Evolutionary conservation across 2,888 invertebrate genomes (phyloP).

Genomic region (Drosophila barbarae): DNA sequence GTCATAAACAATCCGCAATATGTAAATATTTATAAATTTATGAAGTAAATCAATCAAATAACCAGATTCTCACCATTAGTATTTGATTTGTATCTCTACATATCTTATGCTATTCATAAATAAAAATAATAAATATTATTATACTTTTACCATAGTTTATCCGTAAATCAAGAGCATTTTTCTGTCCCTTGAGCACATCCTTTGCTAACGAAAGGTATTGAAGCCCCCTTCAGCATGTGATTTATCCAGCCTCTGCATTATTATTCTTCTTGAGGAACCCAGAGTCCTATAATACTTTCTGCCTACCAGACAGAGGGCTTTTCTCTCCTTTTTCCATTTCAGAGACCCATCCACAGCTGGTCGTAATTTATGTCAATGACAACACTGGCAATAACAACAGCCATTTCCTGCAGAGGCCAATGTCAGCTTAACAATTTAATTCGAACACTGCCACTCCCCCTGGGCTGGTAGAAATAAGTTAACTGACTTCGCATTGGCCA

Average conservation of each 20-base stretch:
- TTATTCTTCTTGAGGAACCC: constrained; percentile 1
- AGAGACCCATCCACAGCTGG: background rate
- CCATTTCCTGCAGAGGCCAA: constrained; percentile 27
- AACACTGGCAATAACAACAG: constrained; percentile 21
- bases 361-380: constrained; percentile 26
- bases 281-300: constrained; percentile 7
- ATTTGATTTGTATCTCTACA: background rate
- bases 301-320: background rate
- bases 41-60: background rate
- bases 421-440: constrained; percentile 37
- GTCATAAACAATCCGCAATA: background rate
- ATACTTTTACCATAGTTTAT: background rate
- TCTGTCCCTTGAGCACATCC: too few relatives aligned
- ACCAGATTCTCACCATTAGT: background rate
- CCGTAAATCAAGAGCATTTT: constrained; percentile 4
- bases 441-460: constrained; percentile 6
- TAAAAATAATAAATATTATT: background rate
- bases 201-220: background rate
- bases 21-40: background rate
- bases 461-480: constrained; percentile 23
- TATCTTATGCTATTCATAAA: background rate
- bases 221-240: constrained; percentile 7
- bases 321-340: background rate
- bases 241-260: constrained; percentile 12
- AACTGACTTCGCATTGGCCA: constrained; percentile 32